These are phyloP conservation scores for Pemphredon lugubris DNA, from an alignment of 2,888 invertebrate species.

Conservation along the genomic window DNA sequence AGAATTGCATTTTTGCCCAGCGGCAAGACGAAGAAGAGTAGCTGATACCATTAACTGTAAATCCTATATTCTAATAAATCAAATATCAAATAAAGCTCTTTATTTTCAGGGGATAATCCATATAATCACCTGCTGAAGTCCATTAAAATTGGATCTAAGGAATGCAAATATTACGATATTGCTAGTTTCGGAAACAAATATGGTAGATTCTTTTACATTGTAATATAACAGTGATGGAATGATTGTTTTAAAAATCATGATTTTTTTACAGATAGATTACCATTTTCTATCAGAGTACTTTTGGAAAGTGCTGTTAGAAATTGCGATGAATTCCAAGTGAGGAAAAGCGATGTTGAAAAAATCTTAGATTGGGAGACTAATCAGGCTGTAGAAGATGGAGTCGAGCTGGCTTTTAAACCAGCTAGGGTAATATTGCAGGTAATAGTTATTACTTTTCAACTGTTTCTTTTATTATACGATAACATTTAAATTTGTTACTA, in stretches of 20 bases:
- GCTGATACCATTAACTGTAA: neutral
- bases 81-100: slow-evolving; percentile 1
- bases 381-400: slow-evolving; percentile 86
- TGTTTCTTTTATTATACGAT: slow-evolving; percentile 5
- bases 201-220: slow-evolving; percentile 83
- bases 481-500: neutral
- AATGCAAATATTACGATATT: slow-evolving; percentile 91
- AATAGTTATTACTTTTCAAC: slow-evolving; percentile 26
- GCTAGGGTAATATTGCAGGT: slow-evolving; percentile 98
- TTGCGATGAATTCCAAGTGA: slow-evolving; percentile 97
- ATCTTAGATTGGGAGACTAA: slow-evolving; percentile 94
- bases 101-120: slow-evolving; percentile 83
- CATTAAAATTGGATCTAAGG: slow-evolving; percentile 84
- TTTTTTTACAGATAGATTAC: slow-evolving; percentile 86
- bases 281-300: slow-evolving; percentile 95
- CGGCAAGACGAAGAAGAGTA: neutral
- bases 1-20: neutral
- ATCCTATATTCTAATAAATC: slow-evolving; percentile 8
- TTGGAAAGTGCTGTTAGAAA: slow-evolving; percentile 97
- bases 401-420: slow-evolving; percentile 98
- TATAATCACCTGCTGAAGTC: slow-evolving; percentile 85
- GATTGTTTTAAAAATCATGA: slow-evolving; percentile 17
- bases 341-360: slow-evolving; percentile 91
- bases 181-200: slow-evolving; percentile 88
- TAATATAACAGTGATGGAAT: neutral